These are phyloP conservation scores for Dugesia japonica DNA, from an alignment of 2,888 invertebrate species.

Conservation along the genomic window DNA sequence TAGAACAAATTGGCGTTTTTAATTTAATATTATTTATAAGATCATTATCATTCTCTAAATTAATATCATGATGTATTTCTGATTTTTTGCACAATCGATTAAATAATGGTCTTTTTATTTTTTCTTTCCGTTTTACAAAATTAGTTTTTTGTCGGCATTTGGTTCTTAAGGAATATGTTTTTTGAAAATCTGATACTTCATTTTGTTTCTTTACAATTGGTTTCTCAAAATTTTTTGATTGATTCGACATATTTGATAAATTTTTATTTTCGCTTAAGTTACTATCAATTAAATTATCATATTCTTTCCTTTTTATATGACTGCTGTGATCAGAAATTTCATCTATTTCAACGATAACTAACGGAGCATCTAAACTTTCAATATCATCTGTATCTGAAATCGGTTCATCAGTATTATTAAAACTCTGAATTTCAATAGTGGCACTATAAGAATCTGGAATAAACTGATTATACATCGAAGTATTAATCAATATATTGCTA, in stretches of 20 bases:
- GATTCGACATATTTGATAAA: not conserved
- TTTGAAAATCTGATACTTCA: not conserved
- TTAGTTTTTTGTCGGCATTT: not conserved
- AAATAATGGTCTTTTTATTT: not conserved
- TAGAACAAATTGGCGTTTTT: not conserved
- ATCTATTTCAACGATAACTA: not conserved
- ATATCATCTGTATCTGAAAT: slow-evolving; percentile 2
- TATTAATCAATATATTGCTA: not conserved
- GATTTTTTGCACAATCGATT: not conserved
- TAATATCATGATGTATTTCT: not conserved
- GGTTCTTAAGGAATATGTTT: not conserved
- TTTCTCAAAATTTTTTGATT: not conserved
- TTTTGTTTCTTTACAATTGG: not conserved
- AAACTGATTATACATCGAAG: not conserved
- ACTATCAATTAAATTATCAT: too few relatives aligned
- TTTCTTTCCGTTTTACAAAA: not conserved
- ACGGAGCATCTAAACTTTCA: slow-evolving; percentile 1
- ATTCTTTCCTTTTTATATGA: too few relatives aligned
- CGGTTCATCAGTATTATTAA: not conserved
- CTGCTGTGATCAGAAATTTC: not conserved
- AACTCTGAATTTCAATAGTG: not conserved
- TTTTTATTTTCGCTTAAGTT: not conserved
- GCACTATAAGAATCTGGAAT: not conserved
- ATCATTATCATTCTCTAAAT: not conserved
- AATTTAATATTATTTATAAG: not conserved